A percentile compares a stretch with the other conserved stretches of the same genome.
Evolutionary conservation across 2,888 invertebrate genomes (phyloP).

Genomic region (Cephus runcator): DNA sequence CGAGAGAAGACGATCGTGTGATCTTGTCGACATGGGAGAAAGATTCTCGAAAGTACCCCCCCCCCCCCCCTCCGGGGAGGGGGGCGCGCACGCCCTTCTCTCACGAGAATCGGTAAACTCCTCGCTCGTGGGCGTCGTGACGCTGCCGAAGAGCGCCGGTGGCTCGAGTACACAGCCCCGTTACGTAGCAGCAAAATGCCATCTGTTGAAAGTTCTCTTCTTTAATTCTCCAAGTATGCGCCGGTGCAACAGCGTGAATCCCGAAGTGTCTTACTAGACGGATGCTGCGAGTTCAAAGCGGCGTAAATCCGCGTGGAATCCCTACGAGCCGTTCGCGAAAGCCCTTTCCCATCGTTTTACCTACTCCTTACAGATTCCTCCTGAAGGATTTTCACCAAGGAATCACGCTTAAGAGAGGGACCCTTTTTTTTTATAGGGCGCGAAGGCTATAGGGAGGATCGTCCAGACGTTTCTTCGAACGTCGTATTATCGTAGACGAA

Average conservation of each 20-base stretch:
- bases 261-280: not conserved
- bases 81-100: conserved; percentile 40
- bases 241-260: not conserved
- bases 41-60: conserved; percentile 8
- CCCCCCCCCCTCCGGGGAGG: not conserved
- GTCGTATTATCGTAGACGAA: not conserved
- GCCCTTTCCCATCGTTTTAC: not conserved
- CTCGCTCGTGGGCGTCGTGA: conserved; percentile 10
- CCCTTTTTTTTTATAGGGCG: no score
- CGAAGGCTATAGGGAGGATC: no score
- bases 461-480: no score
- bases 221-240: not conserved
- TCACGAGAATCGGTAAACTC: conserved; percentile 40
- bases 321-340: not conserved
- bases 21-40: conserved; percentile 29
- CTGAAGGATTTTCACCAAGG: not conserved
- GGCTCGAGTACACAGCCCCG: not conserved
- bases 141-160: not conserved
- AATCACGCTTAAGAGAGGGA: not conserved
- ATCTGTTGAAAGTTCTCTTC: not conserved
- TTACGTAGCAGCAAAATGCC: not conserved
- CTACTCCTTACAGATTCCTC: not conserved
- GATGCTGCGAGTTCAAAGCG: not conserved
- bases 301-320: not conserved
- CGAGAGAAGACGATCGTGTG: not conserved